phyloP scores from a whole-genome alignment of 2,888 invertebrate species.

The Dasysyrphus tricinctus region DNA sequence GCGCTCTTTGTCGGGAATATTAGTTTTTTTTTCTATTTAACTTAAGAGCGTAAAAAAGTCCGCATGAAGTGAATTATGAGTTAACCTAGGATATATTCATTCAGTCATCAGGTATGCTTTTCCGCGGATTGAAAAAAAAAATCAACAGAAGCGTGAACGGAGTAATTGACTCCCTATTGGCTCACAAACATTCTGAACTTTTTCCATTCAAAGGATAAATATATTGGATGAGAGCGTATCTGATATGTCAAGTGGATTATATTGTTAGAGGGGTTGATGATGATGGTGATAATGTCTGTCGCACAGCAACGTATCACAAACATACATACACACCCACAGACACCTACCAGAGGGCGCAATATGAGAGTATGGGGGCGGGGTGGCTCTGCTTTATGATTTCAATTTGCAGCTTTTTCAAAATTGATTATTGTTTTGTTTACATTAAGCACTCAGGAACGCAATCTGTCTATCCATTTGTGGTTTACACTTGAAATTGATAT shows the following conservation, averaged over 20 bases:
- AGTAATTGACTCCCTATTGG: constrained; percentile 72
- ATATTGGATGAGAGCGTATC: constrained; percentile 33
- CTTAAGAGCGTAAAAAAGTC: background rate
- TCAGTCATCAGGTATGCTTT: constrained; percentile 48
- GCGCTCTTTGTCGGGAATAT: constrained; percentile 26
- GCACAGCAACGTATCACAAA: background rate
- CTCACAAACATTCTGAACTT: constrained; percentile 46
- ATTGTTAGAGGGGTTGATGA: constrained; percentile 6
- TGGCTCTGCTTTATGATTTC: constrained; percentile 54
- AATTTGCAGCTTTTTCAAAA: constrained; percentile 67
- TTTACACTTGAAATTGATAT: constrained; percentile 60
- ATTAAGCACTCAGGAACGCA: constrained; percentile 53
- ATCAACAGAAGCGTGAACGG: constrained; percentile 6
- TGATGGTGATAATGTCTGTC: background rate
- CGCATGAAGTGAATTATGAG: constrained; percentile 28
- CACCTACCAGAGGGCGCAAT: background rate
- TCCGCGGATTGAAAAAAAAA: constrained; percentile 34
- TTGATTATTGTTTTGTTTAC: constrained; percentile 73
- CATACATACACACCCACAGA: background rate
- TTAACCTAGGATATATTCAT: constrained; percentile 16
- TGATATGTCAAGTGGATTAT: constrained; percentile 26
- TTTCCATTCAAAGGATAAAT: constrained; percentile 20
- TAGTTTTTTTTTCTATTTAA: constrained; percentile 29
- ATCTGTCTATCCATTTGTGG: constrained; percentile 64
- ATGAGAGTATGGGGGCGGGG: background rate